Conservation (phyloP, 2,797 vertebrate genomes). For the Sebastolobus alascanus region DNA sequence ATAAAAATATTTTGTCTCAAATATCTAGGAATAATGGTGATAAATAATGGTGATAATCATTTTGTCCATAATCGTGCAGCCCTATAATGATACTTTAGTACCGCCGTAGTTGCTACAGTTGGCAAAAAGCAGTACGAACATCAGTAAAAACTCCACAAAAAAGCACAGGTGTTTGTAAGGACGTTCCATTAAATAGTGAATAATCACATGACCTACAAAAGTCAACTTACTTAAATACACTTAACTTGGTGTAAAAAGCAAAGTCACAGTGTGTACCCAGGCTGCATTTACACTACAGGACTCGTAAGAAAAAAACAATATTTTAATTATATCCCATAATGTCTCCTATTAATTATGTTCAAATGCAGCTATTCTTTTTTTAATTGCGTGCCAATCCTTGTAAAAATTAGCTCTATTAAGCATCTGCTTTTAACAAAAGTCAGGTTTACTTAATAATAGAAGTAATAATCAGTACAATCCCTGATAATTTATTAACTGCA, state of each 20-base stretch:
- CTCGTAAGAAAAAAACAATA: neutral
- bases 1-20: too few relatives aligned
- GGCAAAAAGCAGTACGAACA: neutral
- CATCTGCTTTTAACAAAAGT: neutral
- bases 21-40: too few relatives aligned
- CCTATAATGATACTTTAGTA: too few relatives aligned
- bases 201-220: neutral
- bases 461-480: too few relatives aligned
- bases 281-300: slow-evolving; percentile 12
- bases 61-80: too few relatives aligned
- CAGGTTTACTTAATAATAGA: neutral
- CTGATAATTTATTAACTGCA: neutral
- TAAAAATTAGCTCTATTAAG: too few relatives aligned
- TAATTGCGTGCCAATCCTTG: neutral
- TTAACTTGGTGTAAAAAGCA: neutral
- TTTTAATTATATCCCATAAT: neutral
- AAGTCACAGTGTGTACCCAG: neutral
- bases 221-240: too few relatives aligned
- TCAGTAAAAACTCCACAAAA: neutral
- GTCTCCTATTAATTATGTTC: neutral
- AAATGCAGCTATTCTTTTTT: neutral
- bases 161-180: neutral
- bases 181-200: neutral
- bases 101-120: neutral
- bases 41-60: too few relatives aligned